phyloP scores from a whole-genome alignment of 2,113 vertebrate genomes.

The Aix galericulata region DNA sequence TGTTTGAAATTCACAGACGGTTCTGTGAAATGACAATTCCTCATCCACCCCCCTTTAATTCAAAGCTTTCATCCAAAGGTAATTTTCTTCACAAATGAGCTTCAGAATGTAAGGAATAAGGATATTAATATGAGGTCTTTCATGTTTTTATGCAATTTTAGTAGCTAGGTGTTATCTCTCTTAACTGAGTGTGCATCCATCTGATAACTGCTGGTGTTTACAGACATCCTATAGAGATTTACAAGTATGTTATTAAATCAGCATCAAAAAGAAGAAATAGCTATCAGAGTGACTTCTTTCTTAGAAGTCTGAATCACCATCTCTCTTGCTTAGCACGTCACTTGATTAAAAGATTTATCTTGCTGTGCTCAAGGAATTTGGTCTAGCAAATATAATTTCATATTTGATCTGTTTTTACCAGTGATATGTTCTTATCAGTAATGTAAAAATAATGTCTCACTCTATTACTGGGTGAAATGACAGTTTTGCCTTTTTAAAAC shows the following conservation, averaged over 20 bases:
- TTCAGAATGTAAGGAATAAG: background rate
- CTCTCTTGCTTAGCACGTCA: background rate
- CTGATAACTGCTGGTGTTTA: background rate
- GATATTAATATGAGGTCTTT: background rate
- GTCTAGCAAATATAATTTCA: background rate
- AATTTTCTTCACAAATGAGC: background rate
- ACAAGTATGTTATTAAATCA: background rate
- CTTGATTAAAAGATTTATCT: background rate
- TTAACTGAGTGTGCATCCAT: background rate
- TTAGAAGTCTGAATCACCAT: background rate
- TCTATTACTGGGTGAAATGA: background rate
- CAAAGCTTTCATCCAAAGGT: background rate
- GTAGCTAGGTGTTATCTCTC: background rate
- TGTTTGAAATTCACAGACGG: background rate
- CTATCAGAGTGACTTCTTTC: background rate
- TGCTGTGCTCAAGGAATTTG: background rate
- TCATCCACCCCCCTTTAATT: background rate
- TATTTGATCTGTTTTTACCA: background rate
- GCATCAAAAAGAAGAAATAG: background rate
- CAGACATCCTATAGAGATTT: background rate
- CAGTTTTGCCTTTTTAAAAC: background rate
- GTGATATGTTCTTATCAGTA: background rate
- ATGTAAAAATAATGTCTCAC: background rate
- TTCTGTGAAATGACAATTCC: background rate
- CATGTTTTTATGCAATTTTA: background rate